A percentile compares a stretch with the other conserved stretches of the same genome.
phyloP scores from a whole-genome alignment of 2,797 vertebrate genomes.

The Danio jaintianensis region DNA sequence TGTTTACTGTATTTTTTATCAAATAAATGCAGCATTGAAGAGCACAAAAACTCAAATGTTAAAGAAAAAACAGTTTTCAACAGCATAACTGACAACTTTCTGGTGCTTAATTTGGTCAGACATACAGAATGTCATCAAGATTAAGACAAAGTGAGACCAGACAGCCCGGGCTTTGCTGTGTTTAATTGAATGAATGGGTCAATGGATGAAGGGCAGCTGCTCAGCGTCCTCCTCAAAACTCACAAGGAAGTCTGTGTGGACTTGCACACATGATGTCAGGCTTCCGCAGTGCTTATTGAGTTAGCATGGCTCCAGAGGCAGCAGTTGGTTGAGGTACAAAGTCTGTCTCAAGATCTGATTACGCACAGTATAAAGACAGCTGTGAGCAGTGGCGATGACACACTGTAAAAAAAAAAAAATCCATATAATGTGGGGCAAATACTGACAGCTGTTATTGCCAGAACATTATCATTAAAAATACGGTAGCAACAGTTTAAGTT shows the following conservation, averaged over 20 bases:
- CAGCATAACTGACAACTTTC: neutral
- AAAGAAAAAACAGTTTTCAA: neutral
- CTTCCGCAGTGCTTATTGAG: conserved; percentile 13
- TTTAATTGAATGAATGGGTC: conserved; percentile 42
- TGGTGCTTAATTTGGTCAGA: neutral
- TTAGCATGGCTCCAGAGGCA: conserved; percentile 39
- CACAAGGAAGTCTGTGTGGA: conserved; percentile 10
- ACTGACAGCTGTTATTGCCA: too few species aligned
- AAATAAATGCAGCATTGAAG: neutral
- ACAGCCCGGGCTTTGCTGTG: conserved; percentile 1
- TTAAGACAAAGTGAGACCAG: conserved; percentile 19
- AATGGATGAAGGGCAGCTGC: conserved; percentile 45
- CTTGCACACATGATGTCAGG: conserved; percentile 21
- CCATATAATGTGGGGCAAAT: too few species aligned
- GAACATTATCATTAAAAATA: too few species aligned
- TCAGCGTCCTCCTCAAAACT: conserved; percentile 10
- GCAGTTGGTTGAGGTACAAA: conserved; percentile 39
- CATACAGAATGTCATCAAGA: conserved; percentile 14
- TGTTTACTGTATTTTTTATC: neutral
- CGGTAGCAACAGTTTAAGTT: too few species aligned
- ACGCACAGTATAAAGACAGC: conserved; percentile 26
- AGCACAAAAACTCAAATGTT: neutral
- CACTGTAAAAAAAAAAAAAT: too few species aligned
- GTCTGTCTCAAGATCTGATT: conserved; percentile 51
- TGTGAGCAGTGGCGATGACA: conserved; percentile 9